Conservation (phyloP, 2,888 invertebrate genomes). For the Caradrina kadenii region DNA sequence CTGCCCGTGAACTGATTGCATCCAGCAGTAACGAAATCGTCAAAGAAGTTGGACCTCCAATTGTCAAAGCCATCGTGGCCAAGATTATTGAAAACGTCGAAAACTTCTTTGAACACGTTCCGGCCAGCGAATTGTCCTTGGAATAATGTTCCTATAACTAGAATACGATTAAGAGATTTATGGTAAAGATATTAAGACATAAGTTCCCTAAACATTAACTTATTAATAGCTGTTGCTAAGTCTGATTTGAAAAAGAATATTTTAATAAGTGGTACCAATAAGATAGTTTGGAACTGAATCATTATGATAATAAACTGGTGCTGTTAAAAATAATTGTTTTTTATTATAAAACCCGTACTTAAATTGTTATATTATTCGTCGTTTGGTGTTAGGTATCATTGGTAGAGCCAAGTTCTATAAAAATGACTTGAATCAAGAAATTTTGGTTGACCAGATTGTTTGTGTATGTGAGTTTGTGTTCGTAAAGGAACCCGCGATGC, state of each 20-base stretch:
- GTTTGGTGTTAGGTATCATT: too few species aligned
- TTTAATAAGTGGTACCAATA: slow-evolving; percentile 13
- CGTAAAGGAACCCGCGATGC: too few species aligned
- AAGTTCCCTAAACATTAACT: slow-evolving; percentile 18
- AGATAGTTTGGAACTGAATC: slow-evolving; percentile 15
- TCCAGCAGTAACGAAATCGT: slow-evolving; percentile 73
- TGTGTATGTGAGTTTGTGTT: too few species aligned
- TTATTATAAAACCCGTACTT: background rate
- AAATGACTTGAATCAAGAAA: too few species aligned
- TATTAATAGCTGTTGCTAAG: slow-evolving; percentile 17
- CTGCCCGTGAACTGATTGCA: slow-evolving; percentile 69
- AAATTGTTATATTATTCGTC: background rate
- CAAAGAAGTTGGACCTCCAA: slow-evolving; percentile 73
- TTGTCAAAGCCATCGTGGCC: slow-evolving; percentile 66
- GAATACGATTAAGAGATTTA: slow-evolving; percentile 22
- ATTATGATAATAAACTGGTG: slow-evolving; percentile 42
- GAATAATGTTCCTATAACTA: slow-evolving; percentile 44
- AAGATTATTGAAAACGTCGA: slow-evolving; percentile 67
- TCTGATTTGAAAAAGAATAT: slow-evolving; percentile 13
- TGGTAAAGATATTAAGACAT: slow-evolving; percentile 1
- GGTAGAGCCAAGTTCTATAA: too few species aligned
- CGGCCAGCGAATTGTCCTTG: slow-evolving; percentile 63
- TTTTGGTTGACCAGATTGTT: too few species aligned
- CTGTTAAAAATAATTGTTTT: background rate
- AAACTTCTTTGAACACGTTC: slow-evolving; percentile 64